Conservation (phyloP, 2,113 vertebrate species). For the Psittacara wagleri region DNA sequence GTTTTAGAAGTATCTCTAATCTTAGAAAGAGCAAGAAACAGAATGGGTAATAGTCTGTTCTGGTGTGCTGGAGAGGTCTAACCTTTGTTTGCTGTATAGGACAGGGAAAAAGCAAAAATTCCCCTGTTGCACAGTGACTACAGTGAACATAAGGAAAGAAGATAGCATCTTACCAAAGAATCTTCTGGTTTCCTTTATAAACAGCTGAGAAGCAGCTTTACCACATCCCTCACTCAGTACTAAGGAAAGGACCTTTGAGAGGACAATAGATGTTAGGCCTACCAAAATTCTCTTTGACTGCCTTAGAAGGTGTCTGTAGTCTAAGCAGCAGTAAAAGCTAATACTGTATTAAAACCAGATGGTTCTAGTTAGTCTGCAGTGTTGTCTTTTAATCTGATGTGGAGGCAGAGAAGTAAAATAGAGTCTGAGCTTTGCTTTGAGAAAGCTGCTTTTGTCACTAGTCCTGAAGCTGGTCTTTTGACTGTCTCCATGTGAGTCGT, state of each 20-base stretch:
- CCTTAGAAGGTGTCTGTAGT: not conserved
- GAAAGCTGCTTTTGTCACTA: not conserved
- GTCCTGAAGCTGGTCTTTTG: not conserved
- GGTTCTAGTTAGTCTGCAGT: not conserved
- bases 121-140: not conserved
- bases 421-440: not conserved
- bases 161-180: slow-evolving; percentile 32
- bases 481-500: not conserved
- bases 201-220: not conserved
- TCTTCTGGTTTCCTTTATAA: slow-evolving; percentile 51
- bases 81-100: not conserved
- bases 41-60: not conserved
- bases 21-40: not conserved
- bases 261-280: not conserved
- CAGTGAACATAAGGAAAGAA: slow-evolving; percentile 47
- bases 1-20: not conserved
- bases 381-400: not conserved
- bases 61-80: not conserved
- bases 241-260: not conserved
- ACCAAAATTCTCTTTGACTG: not conserved
- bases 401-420: not conserved
- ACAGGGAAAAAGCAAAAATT: not conserved
- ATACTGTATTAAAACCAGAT: not conserved
- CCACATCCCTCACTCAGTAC: not conserved
- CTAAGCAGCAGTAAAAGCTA: not conserved